phyloP scores from a whole-genome alignment of 2,797 vertebrate species.

The Odontamblyopus lacepedii region DNA sequence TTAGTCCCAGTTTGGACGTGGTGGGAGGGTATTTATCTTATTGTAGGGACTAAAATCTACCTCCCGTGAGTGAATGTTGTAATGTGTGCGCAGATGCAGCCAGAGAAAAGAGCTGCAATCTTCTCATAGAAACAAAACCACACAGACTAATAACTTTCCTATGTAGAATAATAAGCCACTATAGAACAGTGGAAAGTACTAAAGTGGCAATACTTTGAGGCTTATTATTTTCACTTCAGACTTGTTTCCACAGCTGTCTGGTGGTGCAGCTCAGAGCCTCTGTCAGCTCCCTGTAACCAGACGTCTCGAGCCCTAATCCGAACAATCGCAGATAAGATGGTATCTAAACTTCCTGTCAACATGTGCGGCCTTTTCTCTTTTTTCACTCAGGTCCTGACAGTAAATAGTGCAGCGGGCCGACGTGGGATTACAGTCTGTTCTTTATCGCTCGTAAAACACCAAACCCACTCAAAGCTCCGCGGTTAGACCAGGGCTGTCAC shows the following conservation, averaged over 20 bases:
- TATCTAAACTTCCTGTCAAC: slow-evolving; percentile 12
- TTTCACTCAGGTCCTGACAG: slow-evolving; percentile 29
- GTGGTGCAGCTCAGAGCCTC: neutral
- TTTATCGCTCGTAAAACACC: slow-evolving; percentile 44
- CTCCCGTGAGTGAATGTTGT: too few species aligned
- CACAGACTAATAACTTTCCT: neutral
- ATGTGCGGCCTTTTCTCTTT: slow-evolving; percentile 21
- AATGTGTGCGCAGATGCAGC: too few species aligned
- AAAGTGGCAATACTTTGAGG: neutral
- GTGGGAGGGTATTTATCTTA: too few species aligned
- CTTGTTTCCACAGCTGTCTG: neutral
- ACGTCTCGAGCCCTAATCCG: neutral
- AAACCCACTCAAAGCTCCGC: slow-evolving; percentile 60
- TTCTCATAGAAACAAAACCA: too few species aligned
- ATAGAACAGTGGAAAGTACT: too few species aligned
- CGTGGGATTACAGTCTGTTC: slow-evolving; percentile 46
- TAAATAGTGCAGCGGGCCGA: slow-evolving; percentile 43
- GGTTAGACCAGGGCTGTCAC: slow-evolving; percentile 44
- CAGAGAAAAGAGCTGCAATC: too few species aligned
- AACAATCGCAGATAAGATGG: slow-evolving; percentile 13
- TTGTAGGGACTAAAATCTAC: too few species aligned
- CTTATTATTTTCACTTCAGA: neutral
- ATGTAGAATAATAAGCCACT: too few species aligned
- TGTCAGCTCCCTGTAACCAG: neutral
- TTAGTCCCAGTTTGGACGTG: too few species aligned